A percentile compares a stretch with the other conserved stretches of the same genome.
Evolutionary conservation across 2,888 invertebrate species (phyloP).

Genomic region (Protonemura montana): DNA sequence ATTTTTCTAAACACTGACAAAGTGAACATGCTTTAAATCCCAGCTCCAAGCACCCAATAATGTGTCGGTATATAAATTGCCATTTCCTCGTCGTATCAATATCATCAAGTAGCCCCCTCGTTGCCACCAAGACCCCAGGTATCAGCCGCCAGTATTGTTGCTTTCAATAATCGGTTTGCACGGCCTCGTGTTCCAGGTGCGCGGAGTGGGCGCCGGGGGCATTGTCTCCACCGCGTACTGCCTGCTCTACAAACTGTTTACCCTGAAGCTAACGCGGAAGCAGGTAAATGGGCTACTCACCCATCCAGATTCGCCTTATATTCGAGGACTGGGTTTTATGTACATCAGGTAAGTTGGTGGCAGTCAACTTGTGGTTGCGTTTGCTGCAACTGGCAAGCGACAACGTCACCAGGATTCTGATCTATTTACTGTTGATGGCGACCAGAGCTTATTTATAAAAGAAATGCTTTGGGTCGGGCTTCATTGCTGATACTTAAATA

Average conservation of each 20-base stretch:
- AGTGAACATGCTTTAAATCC: too few relatives aligned
- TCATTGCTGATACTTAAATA: not conserved
- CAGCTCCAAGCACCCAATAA: too few relatives aligned
- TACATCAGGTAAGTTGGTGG: slow-evolving; percentile 68
- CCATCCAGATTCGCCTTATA: slow-evolving; percentile 96
- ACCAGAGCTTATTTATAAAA: not conserved
- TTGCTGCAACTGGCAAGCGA: not conserved
- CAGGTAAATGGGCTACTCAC: slow-evolving; percentile 95
- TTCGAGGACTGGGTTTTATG: slow-evolving; percentile 91
- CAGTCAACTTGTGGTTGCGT: not conserved
- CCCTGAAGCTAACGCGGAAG: slow-evolving; percentile 94
- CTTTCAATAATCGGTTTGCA: not conserved
- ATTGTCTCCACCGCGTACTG: slow-evolving; percentile 99
- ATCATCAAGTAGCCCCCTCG: too few relatives aligned
- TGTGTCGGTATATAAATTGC: too few relatives aligned
- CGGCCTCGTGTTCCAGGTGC: slow-evolving; percentile 68
- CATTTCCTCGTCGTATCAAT: too few relatives aligned
- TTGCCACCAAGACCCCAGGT: too few relatives aligned
- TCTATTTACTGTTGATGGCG: not conserved
- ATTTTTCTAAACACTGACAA: too few relatives aligned
- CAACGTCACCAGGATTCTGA: not conserved
- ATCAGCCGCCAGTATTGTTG: too few relatives aligned
- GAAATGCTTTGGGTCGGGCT: not conserved
- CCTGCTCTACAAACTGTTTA: slow-evolving; percentile 97
- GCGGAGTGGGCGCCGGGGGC: slow-evolving; percentile 98